These are phyloP conservation scores for Stenodema calcarata DNA, from an alignment of 2,888 invertebrate species.

Conservation along the genomic window DNA sequence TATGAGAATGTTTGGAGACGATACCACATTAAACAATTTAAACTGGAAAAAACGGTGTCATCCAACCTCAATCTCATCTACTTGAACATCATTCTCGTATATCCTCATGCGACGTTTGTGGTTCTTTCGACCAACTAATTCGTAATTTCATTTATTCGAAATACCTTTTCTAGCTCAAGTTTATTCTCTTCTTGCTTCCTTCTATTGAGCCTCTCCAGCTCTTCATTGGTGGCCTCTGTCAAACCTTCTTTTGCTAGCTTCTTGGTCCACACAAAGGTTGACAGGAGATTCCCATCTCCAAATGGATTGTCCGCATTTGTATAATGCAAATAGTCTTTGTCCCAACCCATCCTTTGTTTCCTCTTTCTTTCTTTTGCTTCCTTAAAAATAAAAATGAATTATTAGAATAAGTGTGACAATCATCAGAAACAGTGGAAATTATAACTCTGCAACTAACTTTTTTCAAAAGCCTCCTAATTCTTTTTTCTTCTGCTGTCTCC, in stretches of 20 bases:
- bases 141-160: too few species aligned
- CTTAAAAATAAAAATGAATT: not conserved
- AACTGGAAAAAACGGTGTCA: too few species aligned
- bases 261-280: constrained; percentile 96
- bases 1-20: too few species aligned
- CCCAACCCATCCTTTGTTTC: constrained; percentile 96
- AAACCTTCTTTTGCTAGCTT: constrained; percentile 94
- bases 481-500: constrained; percentile 95
- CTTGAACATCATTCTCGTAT: too few species aligned
- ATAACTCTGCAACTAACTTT: constrained; percentile 65
- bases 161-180: constrained; percentile 86
- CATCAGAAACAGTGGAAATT: too few species aligned
- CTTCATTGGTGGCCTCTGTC: constrained; percentile 75
- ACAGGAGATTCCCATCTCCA: constrained; percentile 92
- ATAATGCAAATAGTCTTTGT: constrained; percentile 94
- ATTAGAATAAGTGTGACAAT: too few species aligned
- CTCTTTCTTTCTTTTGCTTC: constrained; percentile 86
- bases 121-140: too few species aligned
- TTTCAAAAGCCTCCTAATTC: constrained; percentile 81
- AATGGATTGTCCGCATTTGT: constrained; percentile 99
- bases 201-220: constrained; percentile 81
- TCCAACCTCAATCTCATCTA: too few species aligned
- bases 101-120: too few species aligned
- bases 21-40: too few species aligned
- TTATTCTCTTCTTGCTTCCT: constrained; percentile 91